These are phyloP conservation scores for Pterophyllum scalare DNA, from an alignment of 2,113 vertebrate species.

Conservation along the genomic window DNA sequence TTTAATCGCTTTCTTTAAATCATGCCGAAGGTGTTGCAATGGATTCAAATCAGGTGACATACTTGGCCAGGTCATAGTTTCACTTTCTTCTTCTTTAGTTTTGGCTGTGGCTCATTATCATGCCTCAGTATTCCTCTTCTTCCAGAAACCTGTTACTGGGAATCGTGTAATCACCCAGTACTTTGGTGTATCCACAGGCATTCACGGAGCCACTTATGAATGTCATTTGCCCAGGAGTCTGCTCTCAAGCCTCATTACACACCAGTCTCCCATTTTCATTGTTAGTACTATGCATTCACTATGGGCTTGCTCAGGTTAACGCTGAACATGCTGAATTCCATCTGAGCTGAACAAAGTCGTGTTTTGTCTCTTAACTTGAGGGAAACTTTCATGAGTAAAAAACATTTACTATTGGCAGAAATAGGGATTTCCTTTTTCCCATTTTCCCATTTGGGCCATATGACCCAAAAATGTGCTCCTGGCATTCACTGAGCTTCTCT, in stretches of 20 bases:
- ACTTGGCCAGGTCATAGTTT: not conserved
- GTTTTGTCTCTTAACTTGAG: no score
- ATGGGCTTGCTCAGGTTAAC: not conserved
- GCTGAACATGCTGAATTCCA: not conserved
- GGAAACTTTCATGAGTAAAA: not conserved
- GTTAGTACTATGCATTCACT: not conserved
- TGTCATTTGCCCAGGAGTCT: not conserved
- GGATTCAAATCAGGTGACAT: not conserved
- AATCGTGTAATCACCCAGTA: not conserved
- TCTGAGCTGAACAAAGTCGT: not conserved
- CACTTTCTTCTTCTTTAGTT: not conserved
- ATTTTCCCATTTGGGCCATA: not conserved
- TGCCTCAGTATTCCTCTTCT: not conserved
- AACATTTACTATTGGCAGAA: not conserved
- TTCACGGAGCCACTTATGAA: not conserved
- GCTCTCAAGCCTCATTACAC: slow-evolving; percentile 1
- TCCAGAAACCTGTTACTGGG: not conserved
- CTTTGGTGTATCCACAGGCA: not conserved
- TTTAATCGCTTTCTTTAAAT: not conserved
- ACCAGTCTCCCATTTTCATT: not conserved
- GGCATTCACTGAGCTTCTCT: not conserved
- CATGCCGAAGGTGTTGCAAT: not conserved
- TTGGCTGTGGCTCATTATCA: not conserved
- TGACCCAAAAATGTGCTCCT: not conserved
- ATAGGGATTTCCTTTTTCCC: not conserved